Conservation (phyloP, 30 jellyfish, hydroid and myxozoan species). For the Aurelia sp. region DNA sequence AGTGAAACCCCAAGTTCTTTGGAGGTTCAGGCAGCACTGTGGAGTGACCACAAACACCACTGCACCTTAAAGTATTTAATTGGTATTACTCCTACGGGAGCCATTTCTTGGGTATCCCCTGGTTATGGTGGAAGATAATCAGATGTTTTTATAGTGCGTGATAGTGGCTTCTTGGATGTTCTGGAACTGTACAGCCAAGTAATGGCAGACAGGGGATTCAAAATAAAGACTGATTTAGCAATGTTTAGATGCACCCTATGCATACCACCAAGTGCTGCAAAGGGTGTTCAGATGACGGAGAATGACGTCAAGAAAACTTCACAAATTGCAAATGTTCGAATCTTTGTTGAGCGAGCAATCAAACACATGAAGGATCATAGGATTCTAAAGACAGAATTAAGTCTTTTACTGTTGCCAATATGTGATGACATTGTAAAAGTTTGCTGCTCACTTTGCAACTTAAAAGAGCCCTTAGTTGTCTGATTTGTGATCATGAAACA, state of each 20-base stretch:
- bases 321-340: slow-evolving; percentile 66
- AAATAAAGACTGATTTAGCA: slow-evolving; percentile 50
- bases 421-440: too few species aligned
- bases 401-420: background rate
- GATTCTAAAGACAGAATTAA: slow-evolving; percentile 11
- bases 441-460: too few species aligned
- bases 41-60: slow-evolving; percentile 88
- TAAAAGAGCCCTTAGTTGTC: too few species aligned
- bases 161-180: slow-evolving; percentile 53
- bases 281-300: slow-evolving; percentile 60
- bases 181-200: slow-evolving; percentile 68
- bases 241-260: slow-evolving; percentile 42
- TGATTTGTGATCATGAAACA: too few species aligned
- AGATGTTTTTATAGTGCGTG: slow-evolving; percentile 57
- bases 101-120: slow-evolving; percentile 78
- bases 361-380: slow-evolving; percentile 34
- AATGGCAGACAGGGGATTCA: slow-evolving; percentile 83
- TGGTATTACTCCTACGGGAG: slow-evolving; percentile 73
- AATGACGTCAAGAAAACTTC: slow-evolving; percentile 41
- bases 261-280: slow-evolving; percentile 78
- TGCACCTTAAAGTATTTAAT: slow-evolving; percentile 52
- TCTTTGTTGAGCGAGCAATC: slow-evolving; percentile 63
- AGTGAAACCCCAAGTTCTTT: slow-evolving; percentile 71
- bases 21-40: slow-evolving; percentile 58
- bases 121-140: slow-evolving; percentile 73